Evolutionary conservation across 1,140 invertebrate genomes (phyloP).

Genomic region (Bombus sibiricus): DNA sequence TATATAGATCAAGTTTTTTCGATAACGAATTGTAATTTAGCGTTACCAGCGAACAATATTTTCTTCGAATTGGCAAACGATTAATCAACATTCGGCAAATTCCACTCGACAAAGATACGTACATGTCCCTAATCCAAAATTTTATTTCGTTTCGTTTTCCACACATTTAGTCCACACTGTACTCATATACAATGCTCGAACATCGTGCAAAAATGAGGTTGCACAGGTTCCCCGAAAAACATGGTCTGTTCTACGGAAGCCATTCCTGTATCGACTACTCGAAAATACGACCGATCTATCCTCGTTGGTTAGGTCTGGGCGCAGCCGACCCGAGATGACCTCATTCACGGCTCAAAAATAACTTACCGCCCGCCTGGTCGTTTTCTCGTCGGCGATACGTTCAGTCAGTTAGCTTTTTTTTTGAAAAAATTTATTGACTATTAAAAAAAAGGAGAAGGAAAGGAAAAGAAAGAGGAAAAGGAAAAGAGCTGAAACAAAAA

Average conservation of each 20-base stretch:
- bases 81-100: too few relatives aligned
- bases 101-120: too few relatives aligned
- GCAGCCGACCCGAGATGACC: slow-evolving; percentile 72
- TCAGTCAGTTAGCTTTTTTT: slow-evolving; percentile 50
- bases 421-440: slow-evolving; percentile 32
- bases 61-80: too few relatives aligned
- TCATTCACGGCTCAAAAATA: slow-evolving; percentile 74
- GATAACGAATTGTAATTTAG: too few relatives aligned
- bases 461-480: background rate
- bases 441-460: background rate
- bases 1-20: too few relatives aligned
- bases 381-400: slow-evolving; percentile 26
- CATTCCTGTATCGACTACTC: slow-evolving; percentile 44
- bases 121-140: too few relatives aligned
- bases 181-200: background rate
- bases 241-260: background rate
- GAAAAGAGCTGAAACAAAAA: background rate
- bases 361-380: slow-evolving; percentile 63
- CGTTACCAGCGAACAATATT: too few relatives aligned
- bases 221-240: background rate
- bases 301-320: slow-evolving; percentile 54
- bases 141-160: background rate
- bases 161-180: background rate
- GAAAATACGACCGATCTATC: slow-evolving; percentile 57
- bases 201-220: background rate